These are phyloP conservation scores for Apotomis betuletana DNA, from an alignment of 2,888 invertebrate genomes.

Conservation along the genomic window DNA sequence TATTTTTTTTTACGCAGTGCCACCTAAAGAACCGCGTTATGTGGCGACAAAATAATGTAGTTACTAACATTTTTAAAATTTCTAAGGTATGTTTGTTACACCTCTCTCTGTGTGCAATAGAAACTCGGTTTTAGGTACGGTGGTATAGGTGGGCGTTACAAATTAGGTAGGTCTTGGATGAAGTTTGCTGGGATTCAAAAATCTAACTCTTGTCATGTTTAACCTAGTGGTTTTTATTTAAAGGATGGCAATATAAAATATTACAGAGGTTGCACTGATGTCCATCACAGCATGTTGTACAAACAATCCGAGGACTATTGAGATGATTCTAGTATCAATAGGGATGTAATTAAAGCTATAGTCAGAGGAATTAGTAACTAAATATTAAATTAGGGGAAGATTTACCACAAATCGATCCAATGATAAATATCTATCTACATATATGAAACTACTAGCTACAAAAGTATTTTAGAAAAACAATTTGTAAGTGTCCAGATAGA, in stretches of 20 bases:
- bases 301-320: constrained; percentile 24
- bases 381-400: no score
- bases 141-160: no score
- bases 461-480: constrained; percentile 3
- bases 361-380: background rate
- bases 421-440: background rate
- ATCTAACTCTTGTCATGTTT: no score
- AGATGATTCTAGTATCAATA: background rate
- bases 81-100: no score
- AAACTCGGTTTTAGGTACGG: no score
- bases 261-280: constrained; percentile 10
- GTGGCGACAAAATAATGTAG: no score
- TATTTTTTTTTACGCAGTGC: no score
- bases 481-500: constrained; percentile 9
- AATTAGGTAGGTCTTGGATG: no score
- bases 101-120: no score
- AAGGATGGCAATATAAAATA: background rate
- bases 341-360: background rate
- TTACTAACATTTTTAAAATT: no score
- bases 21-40: no score
- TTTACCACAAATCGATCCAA: background rate
- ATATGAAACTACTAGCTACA: background rate
- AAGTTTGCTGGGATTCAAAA: no score
- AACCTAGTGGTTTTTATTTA: background rate
- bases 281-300: constrained; percentile 11